Percentiles rank a stretch among this genome's conserved stretches.
Evolutionary conservation across 2,797 vertebrate species (phyloP).

Genomic region (Echeneis naucrates): DNA sequence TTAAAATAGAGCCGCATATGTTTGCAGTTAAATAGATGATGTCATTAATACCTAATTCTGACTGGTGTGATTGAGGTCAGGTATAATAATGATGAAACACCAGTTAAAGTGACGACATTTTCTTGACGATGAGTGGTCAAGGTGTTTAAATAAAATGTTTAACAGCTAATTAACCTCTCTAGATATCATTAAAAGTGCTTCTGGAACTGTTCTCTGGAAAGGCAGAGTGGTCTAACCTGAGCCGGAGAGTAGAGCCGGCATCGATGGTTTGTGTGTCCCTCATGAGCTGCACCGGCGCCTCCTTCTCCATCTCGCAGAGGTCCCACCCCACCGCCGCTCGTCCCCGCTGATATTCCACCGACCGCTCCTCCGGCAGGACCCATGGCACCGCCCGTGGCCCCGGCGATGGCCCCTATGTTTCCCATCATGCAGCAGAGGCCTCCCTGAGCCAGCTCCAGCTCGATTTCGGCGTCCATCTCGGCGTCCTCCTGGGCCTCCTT

Average conservation of each 20-base stretch:
- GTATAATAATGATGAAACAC: background rate
- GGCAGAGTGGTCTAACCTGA: slow-evolving; percentile 83
- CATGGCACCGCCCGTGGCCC: slow-evolving; percentile 60
- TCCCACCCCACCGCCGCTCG: slow-evolving; percentile 41
- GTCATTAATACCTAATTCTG: no score
- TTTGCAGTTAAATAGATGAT: no score
- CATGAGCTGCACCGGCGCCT: slow-evolving; percentile 35
- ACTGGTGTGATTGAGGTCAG: background rate
- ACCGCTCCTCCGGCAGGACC: slow-evolving; percentile 1
- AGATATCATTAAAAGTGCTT: background rate
- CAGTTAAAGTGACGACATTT: background rate
- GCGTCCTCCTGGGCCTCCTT: slow-evolving; percentile 97
- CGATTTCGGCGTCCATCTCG: slow-evolving; percentile 95
- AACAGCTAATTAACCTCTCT: background rate
- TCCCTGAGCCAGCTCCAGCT: slow-evolving; percentile 91
- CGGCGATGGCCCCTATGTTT: slow-evolving; percentile 78
- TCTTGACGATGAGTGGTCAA: background rate
- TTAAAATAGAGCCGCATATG: no score
- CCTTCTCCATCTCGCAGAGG: slow-evolving; percentile 49
- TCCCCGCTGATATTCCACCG: slow-evolving; percentile 26
- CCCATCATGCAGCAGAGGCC: slow-evolving; percentile 88
- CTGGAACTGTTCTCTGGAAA: background rate
- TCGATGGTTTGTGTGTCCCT: slow-evolving; percentile 80
- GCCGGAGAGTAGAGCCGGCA: slow-evolving; percentile 91
- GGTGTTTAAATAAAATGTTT: background rate